Percentiles rank a stretch among this genome's conserved stretches.
These are phyloP conservation scores for Novumbra hubbsi DNA, from an alignment of 2,797 vertebrate species.

Conservation along the genomic window DNA sequence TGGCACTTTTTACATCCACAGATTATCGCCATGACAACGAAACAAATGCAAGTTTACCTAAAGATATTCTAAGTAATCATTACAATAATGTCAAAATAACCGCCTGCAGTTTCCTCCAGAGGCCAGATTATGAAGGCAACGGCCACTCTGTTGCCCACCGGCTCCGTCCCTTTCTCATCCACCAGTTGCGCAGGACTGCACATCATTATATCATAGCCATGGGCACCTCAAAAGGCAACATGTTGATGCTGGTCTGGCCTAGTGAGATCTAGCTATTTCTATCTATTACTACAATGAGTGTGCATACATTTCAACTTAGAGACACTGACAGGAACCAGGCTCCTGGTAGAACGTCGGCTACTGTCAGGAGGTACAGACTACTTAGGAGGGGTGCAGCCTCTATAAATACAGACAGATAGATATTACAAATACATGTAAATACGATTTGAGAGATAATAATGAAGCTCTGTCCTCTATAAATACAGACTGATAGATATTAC, in stretches of 20 bases:
- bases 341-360: not conserved
- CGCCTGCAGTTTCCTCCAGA: slow-evolving; percentile 1
- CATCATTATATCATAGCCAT: slow-evolving; percentile 70
- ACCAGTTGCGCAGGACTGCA: slow-evolving; percentile 31
- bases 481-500: not conserved
- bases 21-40: not conserved
- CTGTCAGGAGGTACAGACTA: not conserved
- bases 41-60: not conserved
- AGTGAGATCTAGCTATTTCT: slow-evolving; percentile 7
- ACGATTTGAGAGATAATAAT: not conserved
- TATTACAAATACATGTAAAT: not conserved
- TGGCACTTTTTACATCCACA: not conserved
- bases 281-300: slow-evolving; percentile 46
- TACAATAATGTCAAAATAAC: slow-evolving; percentile 32
- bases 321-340: slow-evolving; percentile 13
- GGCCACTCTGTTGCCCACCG: not conserved
- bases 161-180: slow-evolving; percentile 13
- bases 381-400: not conserved
- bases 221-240: slow-evolving; percentile 46
- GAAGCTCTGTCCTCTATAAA: not conserved
- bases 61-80: slow-evolving; percentile 23
- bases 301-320: slow-evolving; percentile 23
- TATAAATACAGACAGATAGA: not conserved
- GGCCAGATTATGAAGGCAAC: slow-evolving; percentile 6
- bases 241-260: slow-evolving; percentile 29